Evolutionary conservation across 2,113 vertebrate genomes (phyloP).

Genomic region (Corythornis cristatus): DNA sequence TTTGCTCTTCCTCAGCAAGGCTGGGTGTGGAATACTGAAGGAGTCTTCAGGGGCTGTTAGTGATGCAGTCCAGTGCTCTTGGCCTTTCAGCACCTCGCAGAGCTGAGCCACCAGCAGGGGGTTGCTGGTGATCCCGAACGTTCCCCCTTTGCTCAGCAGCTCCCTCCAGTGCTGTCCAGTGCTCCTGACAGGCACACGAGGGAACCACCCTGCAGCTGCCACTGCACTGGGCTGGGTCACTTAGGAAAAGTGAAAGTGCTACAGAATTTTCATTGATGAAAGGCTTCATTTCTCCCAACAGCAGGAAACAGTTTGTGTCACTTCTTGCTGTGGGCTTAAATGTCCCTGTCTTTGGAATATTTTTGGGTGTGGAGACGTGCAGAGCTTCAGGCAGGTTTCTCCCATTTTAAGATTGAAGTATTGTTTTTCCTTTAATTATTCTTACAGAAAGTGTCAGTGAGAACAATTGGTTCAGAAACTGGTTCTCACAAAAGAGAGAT

Average conservation of each 20-base stretch:
- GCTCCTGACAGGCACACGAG: rapidly evolving
- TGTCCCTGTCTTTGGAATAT: rapidly evolving
- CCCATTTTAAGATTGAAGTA: too few relatives aligned
- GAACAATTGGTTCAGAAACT: neutral
- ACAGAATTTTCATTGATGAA: neutral
- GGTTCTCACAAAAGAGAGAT: neutral
- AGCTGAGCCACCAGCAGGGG: too few relatives aligned
- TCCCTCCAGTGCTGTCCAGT: rapidly evolving
- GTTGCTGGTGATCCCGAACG: neutral
- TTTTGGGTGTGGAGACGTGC: neutral
- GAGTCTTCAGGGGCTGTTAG: neutral
- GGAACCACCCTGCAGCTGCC: rapidly evolving
- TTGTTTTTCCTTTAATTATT: neutral
- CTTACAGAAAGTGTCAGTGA: neutral
- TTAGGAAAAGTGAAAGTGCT: neutral
- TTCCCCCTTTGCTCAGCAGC: neutral
- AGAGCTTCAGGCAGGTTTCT: neutral
- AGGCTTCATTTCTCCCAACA: rapidly evolving
- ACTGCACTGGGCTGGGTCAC: neutral
- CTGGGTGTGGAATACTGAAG: rapidly evolving
- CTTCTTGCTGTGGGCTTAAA: neutral
- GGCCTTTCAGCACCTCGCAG: neutral
- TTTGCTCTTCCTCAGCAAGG: neutral
- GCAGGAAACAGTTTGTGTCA: neutral
- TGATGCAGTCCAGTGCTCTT: neutral